These are phyloP conservation scores for Lissocephala sabroskyi DNA, from an alignment of 2,888 invertebrate genomes.

Conservation along the genomic window DNA sequence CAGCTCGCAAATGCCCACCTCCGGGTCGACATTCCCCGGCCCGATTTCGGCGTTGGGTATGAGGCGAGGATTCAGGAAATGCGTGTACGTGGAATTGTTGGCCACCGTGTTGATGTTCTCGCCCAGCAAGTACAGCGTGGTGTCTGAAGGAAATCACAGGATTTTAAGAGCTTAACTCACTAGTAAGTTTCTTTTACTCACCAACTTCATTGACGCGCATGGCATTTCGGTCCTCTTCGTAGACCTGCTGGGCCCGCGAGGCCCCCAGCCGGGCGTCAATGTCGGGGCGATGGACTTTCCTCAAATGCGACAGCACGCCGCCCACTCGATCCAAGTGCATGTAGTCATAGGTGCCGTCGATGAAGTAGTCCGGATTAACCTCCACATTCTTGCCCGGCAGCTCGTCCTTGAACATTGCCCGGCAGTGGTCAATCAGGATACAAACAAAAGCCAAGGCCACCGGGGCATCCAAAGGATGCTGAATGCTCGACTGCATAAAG, in stretches of 20 bases:
- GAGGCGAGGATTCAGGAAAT: conserved; percentile 54
- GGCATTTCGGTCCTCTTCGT: conserved; percentile 55
- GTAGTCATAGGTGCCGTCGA: conserved; percentile 69
- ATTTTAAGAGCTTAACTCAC: conserved; percentile 5
- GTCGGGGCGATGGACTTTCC: conserved; percentile 68
- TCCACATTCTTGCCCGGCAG: conserved; percentile 41
- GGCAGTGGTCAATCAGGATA: conserved; percentile 64
- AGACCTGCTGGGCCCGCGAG: conserved; percentile 53
- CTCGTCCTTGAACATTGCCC: conserved; percentile 58
- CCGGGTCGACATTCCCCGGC: conserved; percentile 53
- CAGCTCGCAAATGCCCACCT: conserved; percentile 66
- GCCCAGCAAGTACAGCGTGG: conserved; percentile 63
- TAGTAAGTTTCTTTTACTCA: conserved; percentile 28
- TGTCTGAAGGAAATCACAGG: conserved; percentile 41
- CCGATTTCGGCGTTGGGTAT: conserved; percentile 30
- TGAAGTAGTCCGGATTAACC: conserved; percentile 64
- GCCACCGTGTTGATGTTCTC: conserved; percentile 65
- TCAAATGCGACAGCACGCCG: conserved; percentile 70
- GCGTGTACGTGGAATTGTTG: conserved; percentile 50
- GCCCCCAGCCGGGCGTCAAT: conserved; percentile 63
- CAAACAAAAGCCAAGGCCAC: conserved; percentile 70
- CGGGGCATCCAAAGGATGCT: conserved; percentile 69
- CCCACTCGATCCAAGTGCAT: conserved; percentile 71
- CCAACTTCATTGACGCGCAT: conserved; percentile 55
- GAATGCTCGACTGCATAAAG: conserved; percentile 69